phyloP scores from a whole-genome alignment of 2,888 invertebrate genomes.

The Watsonalla binaria region DNA sequence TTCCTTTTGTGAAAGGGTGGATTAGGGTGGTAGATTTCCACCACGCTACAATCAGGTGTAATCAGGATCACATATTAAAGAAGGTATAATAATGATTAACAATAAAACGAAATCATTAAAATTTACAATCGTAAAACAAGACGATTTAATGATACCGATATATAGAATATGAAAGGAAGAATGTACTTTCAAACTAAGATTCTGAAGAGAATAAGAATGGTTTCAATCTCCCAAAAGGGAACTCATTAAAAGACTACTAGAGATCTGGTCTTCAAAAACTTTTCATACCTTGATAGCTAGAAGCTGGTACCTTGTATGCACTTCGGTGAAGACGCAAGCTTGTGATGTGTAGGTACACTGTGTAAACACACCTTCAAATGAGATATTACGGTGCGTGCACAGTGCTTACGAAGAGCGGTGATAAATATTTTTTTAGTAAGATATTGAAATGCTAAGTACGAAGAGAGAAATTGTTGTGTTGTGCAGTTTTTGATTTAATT shows the following conservation, averaged over 20 bases:
- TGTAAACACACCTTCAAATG: constrained; percentile 66
- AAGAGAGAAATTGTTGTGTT: too few species aligned
- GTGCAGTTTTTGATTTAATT: too few species aligned
- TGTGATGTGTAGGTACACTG: constrained; percentile 46
- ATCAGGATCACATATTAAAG: not conserved
- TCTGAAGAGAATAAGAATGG: not conserved
- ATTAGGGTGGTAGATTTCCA: too few species aligned
- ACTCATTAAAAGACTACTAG: constrained; percentile 15
- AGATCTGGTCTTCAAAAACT: constrained; percentile 28
- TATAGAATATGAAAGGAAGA: too few species aligned
- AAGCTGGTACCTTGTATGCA: constrained; percentile 44
- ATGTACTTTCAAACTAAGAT: not conserved
- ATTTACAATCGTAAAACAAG: too few species aligned
- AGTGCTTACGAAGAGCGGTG: constrained; percentile 16
- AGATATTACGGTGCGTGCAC: constrained; percentile 33
- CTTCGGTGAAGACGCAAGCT: constrained; percentile 47
- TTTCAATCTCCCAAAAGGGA: constrained; percentile 8
- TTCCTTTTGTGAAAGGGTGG: too few species aligned
- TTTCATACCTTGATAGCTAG: constrained; percentile 43
- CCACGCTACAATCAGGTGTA: too few species aligned
- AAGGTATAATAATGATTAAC: not conserved
- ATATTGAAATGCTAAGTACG: too few species aligned
- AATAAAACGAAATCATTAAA: too few species aligned
- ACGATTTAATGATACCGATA: too few species aligned
- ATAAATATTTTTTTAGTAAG: too few species aligned